These are phyloP conservation scores for Neodiprion fabricii DNA, from an alignment of 1,140 invertebrate genomes.

Conservation along the genomic window DNA sequence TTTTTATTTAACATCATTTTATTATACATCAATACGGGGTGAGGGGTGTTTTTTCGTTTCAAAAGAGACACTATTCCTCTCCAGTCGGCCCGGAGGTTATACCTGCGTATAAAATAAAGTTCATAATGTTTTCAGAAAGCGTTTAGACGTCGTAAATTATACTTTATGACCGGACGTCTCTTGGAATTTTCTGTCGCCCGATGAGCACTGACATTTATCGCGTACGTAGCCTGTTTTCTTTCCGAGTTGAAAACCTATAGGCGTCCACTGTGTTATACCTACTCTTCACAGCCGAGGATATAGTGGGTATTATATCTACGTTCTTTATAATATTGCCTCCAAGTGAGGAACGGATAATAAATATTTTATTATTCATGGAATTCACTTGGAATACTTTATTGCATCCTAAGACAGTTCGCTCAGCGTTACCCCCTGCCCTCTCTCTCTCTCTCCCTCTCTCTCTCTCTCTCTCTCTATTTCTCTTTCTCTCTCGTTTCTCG, in stretches of 20 bases:
- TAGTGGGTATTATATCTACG: no score
- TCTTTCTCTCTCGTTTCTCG: not conserved
- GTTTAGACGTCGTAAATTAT: slow-evolving; percentile 3
- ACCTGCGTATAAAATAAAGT: not conserved
- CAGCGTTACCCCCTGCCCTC: not conserved
- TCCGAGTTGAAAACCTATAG: not conserved
- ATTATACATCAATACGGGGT: not conserved
- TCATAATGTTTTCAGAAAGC: slow-evolving; percentile 2
- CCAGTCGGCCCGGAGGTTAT: not conserved
- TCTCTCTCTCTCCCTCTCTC: not conserved
- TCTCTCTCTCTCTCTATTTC: not conserved
- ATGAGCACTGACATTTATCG: not conserved
- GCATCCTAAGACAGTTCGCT: slow-evolving; percentile 15
- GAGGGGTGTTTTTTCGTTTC: not conserved
- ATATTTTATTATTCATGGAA: slow-evolving; percentile 6
- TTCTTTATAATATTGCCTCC: not conserved
- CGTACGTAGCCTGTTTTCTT: not conserved
- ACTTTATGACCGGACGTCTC: not conserved
- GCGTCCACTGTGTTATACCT: no score
- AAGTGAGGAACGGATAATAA: not conserved
- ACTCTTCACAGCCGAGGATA: no score
- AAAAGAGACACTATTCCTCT: not conserved
- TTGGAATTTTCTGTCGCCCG: slow-evolving; percentile 5
- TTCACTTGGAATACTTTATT: slow-evolving; percentile 19
- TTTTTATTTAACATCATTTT: not conserved